A percentile compares a stretch with the other conserved stretches of the same genome.
Conservation (phyloP, 2,113 vertebrate genomes). For the Labeo catla region DNA sequence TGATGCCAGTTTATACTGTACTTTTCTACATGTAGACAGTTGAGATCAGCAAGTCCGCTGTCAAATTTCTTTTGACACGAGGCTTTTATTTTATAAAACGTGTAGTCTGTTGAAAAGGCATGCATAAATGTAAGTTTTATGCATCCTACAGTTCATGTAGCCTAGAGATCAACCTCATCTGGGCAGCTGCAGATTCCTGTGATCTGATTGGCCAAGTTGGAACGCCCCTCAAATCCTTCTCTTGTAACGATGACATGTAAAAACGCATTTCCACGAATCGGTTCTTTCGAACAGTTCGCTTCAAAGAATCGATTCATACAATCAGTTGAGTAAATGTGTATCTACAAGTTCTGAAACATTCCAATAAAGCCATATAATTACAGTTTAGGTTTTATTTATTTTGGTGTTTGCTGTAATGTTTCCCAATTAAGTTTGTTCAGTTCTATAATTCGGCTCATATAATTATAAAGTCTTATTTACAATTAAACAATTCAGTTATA, state of each 20-base stretch:
- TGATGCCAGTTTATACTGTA: neutral
- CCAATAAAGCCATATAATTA: neutral
- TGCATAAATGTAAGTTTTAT: neutral
- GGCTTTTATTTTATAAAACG: neutral
- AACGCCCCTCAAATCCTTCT: slow-evolving; percentile 65
- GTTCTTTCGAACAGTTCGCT: neutral
- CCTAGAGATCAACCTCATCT: slow-evolving; percentile 65
- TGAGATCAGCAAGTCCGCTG: neutral
- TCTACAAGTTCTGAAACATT: neutral
- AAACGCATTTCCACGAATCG: neutral
- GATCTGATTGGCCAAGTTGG: slow-evolving; percentile 74
- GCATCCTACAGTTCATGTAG: neutral
- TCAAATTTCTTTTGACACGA: neutral
- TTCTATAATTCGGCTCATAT: neutral
- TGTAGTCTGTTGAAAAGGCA: neutral
- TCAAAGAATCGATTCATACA: neutral
- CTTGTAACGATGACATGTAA: neutral
- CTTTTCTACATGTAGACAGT: neutral
- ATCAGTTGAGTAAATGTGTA: neutral
- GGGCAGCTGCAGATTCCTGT: slow-evolving; percentile 71
- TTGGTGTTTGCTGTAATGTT: neutral
- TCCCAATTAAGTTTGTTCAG: neutral
- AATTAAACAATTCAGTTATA: neutral
- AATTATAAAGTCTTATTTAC: neutral
- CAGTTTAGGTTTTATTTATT: neutral